phyloP scores from a whole-genome alignment of 2,888 invertebrate genomes.

The Abscondita cerata region DNA sequence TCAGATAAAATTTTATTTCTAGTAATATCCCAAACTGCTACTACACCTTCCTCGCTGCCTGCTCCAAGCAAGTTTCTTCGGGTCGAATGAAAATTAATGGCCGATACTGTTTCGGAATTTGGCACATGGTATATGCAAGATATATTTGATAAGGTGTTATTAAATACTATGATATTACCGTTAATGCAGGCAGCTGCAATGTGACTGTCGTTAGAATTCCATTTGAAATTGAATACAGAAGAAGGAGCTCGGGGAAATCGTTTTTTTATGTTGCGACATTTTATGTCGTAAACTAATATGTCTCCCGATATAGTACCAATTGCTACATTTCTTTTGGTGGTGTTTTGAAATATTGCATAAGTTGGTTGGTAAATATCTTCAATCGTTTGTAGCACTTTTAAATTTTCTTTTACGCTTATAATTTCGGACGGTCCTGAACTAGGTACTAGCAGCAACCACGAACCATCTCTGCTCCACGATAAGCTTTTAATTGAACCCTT shows the following conservation, averaged over 20 bases:
- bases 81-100: slow-evolving; percentile 46
- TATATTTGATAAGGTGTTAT: slow-evolving; percentile 46
- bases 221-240: slow-evolving; percentile 49
- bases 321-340: slow-evolving; percentile 51
- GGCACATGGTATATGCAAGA: slow-evolving; percentile 50
- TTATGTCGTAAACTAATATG: slow-evolving; percentile 55
- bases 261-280: slow-evolving; percentile 49
- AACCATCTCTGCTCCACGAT: slow-evolving; percentile 57
- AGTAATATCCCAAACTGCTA: slow-evolving; percentile 55
- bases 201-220: slow-evolving; percentile 53
- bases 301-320: slow-evolving; percentile 52
- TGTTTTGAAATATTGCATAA: slow-evolving; percentile 54
- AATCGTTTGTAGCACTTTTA: slow-evolving; percentile 53
- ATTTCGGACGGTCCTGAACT: slow-evolving; percentile 52
- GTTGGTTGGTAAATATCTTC: slow-evolving; percentile 52
- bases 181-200: slow-evolving; percentile 51
- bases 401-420: slow-evolving; percentile 50
- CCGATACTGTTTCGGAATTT: slow-evolving; percentile 49
- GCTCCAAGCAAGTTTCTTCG: slow-evolving; percentile 51
- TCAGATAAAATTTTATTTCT: slow-evolving; percentile 47
- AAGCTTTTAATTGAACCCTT: slow-evolving; percentile 52
- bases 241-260: slow-evolving; percentile 47
- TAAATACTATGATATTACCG: slow-evolving; percentile 54
- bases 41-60: slow-evolving; percentile 55
- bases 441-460: slow-evolving; percentile 55